A percentile compares a stretch with the other conserved stretches of the same genome.
These are phyloP conservation scores for Seriola rivoliana DNA, from an alignment of 2,113 vertebrate species.

Conservation along the genomic window DNA sequence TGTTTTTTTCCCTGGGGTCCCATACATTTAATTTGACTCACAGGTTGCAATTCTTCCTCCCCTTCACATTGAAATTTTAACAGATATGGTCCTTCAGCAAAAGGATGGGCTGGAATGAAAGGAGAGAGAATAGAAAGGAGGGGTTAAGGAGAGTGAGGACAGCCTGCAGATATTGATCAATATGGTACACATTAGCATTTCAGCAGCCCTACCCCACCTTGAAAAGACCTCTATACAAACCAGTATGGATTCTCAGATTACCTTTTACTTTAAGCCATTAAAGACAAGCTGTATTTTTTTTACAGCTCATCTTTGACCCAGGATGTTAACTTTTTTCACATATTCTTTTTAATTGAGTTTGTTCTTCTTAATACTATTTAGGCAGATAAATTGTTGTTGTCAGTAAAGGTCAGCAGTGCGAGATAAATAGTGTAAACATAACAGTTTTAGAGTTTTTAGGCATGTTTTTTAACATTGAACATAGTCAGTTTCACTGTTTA, in stretches of 20 bases:
- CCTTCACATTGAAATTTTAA: constrained; percentile 79
- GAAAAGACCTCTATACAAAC: constrained; percentile 30
- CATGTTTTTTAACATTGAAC: too few relatives aligned
- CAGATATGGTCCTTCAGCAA: constrained; percentile 36
- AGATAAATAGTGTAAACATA: too few relatives aligned
- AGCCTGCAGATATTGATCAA: constrained; percentile 56
- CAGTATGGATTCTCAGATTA: neutral
- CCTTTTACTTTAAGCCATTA: neutral
- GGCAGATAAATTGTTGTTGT: too few relatives aligned
- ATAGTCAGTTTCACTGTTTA: too few relatives aligned
- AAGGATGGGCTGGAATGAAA: neutral
- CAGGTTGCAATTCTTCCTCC: constrained; percentile 75
- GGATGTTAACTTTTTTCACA: too few relatives aligned
- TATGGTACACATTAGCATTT: constrained; percentile 33
- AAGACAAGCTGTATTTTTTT: neutral
- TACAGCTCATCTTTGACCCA: neutral
- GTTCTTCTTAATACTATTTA: too few relatives aligned
- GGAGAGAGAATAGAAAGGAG: constrained; percentile 21
- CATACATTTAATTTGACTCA: constrained; percentile 83
- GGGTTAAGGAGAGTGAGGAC: constrained; percentile 21
- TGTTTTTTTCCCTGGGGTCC: constrained; percentile 71
- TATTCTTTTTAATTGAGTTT: too few relatives aligned
- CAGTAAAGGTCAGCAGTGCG: too few relatives aligned
- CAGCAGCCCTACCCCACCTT: neutral
- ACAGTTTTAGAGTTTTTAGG: too few relatives aligned